Conservation (phyloP, 1,140 invertebrate genomes). For the Kradibia gibbosae region DNA sequence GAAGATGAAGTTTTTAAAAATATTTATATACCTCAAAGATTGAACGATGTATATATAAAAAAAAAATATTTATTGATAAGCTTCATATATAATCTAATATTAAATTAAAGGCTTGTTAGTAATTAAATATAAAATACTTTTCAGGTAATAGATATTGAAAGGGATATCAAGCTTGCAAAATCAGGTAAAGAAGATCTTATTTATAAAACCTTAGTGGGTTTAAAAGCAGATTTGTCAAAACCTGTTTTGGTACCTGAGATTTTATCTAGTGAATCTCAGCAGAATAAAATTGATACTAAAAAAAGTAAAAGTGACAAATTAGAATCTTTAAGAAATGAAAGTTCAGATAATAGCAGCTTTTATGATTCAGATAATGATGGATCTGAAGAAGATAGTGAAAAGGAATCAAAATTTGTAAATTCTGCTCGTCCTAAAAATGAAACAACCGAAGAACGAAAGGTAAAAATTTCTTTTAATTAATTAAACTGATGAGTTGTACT, state of each 20-base stretch:
- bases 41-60: conserved; percentile 83
- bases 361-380: conserved; percentile 68
- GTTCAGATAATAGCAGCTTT: conserved; percentile 51
- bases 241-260: conserved; percentile 74
- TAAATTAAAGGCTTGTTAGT: background rate
- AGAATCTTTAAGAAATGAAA: conserved; percentile 47
- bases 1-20: conserved; percentile 95
- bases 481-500: background rate
- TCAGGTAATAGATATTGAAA: conserved; percentile 90
- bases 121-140: background rate
- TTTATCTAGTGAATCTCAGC: conserved; percentile 55
- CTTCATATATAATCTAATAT: background rate
- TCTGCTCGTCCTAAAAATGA: conserved; percentile 87
- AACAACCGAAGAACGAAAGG: conserved; percentile 88
- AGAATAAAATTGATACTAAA: conserved; percentile 28
- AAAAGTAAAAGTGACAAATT: background rate
- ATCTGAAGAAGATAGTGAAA: conserved; percentile 70
- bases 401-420: conserved; percentile 78
- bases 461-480: conserved; percentile 60
- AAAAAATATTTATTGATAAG: conserved; percentile 16
- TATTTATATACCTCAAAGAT: conserved; percentile 93
- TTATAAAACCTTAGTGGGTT: conserved; percentile 88
- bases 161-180: conserved; percentile 87
- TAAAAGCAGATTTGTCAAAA: conserved; percentile 86
- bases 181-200: conserved; percentile 82